Evolutionary conservation across 2,888 invertebrate genomes (phyloP).

Genomic region (Apodemia zela): DNA sequence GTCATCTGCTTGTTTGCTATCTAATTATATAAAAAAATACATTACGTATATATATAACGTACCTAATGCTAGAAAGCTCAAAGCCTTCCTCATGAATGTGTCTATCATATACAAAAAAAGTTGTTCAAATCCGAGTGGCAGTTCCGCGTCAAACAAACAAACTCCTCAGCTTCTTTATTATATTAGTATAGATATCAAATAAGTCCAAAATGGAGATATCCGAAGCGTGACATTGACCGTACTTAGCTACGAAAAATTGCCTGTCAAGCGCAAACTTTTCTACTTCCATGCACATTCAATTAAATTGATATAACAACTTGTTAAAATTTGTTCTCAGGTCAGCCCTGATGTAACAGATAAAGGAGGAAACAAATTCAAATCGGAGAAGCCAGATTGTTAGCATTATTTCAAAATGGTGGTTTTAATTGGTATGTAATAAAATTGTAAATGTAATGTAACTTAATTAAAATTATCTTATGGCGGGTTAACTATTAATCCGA

Average conservation of each 20-base stretch:
- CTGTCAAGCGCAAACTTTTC: neutral
- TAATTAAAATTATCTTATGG: too few species aligned
- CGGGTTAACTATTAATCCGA: too few species aligned
- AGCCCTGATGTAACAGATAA: slow-evolving; percentile 6
- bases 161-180: too few species aligned
- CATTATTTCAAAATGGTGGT: slow-evolving; percentile 41
- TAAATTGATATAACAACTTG: neutral
- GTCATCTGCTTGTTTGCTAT: too few species aligned
- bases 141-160: too few species aligned
- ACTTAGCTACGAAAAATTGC: neutral
- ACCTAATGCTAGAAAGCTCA: too few species aligned
- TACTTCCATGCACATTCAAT: neutral
- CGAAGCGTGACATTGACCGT: neutral
- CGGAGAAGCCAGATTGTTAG: neutral
- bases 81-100: too few species aligned
- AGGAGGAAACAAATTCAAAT: neutral
- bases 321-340: neutral
- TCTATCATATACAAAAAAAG: too few species aligned
- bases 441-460: neutral
- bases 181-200: neutral
- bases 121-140: too few species aligned
- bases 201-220: neutral
- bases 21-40: too few species aligned
- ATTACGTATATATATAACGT: too few species aligned
- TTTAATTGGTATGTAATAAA: slow-evolving; percentile 39